Base-by-base conservation (phyloP, 2,797 vertebrate genomes). In the Sebastes cheni region DNA sequence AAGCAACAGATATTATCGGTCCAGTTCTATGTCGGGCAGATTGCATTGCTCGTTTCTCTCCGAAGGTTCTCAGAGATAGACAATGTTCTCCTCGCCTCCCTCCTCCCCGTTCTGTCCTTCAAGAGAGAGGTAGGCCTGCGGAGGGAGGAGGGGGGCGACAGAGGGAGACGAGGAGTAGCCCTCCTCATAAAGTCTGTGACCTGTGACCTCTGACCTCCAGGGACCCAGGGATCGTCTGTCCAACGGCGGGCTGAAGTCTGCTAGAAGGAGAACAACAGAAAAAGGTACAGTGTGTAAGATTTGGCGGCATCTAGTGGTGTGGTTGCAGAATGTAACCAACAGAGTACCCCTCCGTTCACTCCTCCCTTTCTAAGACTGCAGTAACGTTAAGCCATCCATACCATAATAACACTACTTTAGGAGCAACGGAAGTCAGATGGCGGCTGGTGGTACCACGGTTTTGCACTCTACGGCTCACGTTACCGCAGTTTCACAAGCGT, bases 51-150 rank as follows among this genome's bases (percentile, higher is more conserved):
- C 2, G 2, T 34, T 67, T 62, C 36, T 29, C 27, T 29, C 27
- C 27, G 27, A 29, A 29, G 27, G 27, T 0, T 29, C 27, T 94
- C 87, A 95, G 75, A 95, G 93, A 84, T 95, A 95, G 72, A 95
- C 93, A 23, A 95, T 85, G 80, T 94, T 95, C 86, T 95, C 95
- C 72, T 98, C 97, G 2, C 82, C 90, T 70, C 75, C 92, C 5
- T 93, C 95, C 42, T 95, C 94, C 82, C 90, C 92, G 30, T 86
- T 86, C 89, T 95, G 94, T 72, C 88, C 88, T 3, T 96, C 93
- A 23, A 94, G 93, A 55, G 92, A 86, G 60, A 90, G 92, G 79
- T 92, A 93, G 23, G 89, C 88, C 65, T 94, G 93, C 1, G 86
- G 84, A 2, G 90, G 86, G 0, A 94, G 91, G 30, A 93, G 92